A percentile compares a stretch with the other conserved stretches of the same genome.
Evolutionary conservation across 2,797 vertebrate species (phyloP).

Genomic region (Xiphorhynchus erythropygius): DNA sequence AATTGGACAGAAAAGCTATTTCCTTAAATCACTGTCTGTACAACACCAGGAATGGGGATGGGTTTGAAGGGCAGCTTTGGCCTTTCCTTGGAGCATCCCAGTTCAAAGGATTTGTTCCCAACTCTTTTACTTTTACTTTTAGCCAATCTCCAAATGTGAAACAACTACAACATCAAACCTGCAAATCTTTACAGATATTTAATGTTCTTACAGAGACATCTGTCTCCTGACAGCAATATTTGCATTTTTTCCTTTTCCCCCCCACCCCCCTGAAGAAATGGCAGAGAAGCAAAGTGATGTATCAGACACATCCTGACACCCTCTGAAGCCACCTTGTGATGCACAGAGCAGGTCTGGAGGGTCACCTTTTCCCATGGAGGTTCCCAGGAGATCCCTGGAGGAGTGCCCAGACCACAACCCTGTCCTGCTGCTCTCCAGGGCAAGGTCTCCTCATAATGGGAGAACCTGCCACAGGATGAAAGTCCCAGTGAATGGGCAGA

Average conservation of each 20-base stretch:
- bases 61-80: neutral
- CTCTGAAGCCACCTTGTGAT: neutral
- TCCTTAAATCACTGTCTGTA: neutral
- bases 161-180: neutral
- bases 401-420: neutral
- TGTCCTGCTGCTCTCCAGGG: neutral
- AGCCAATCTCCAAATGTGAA: neutral
- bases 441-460: fast-evolving
- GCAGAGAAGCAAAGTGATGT: fast-evolving
- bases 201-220: fast-evolving
- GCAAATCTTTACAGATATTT: neutral
- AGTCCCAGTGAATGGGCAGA: neutral
- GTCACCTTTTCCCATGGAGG: neutral
- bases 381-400: neutral
- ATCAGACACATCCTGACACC: neutral
- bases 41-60: fast-evolving
- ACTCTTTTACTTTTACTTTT: neutral
- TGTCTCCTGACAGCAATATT: neutral
- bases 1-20: neutral
- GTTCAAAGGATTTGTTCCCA: neutral
- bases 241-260: neutral
- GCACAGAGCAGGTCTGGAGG: neutral
- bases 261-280: fast-evolving
- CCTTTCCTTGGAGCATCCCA: neutral
- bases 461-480: neutral